Evolutionary conservation across 1,140 invertebrate species (phyloP), one percentile per base, ranked within the genome.

Genomic region (Bombyx mandarina): DNA sequence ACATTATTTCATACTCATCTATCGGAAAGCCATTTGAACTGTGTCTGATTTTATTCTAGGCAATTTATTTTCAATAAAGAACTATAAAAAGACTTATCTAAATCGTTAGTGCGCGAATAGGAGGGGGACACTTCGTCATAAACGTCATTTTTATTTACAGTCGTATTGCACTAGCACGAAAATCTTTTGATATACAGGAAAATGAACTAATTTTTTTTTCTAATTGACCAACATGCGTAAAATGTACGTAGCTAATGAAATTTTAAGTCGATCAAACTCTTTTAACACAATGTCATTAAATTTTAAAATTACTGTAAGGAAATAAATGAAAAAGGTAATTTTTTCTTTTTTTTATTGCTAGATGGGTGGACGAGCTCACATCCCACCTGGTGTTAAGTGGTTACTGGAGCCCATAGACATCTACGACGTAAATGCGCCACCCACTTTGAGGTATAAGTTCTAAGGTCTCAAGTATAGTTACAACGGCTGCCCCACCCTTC

Each of bases 1-100:
- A 76, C 79, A 82, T 83, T 86, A 86, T 86, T 86, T 86, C 82
- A 86, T 83, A 86, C 75, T 76, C 76, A 86, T 82, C 79, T 83
- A 86, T 86, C 83, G 83, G 80, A 84, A 86, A 86, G 76, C 81
- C 81, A 80, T 86, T 84, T 62, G 65, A 65, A 83, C 71, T 79
- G 74, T 70, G 78, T 82, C 76, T 82, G 79, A 85, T 84, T 86
- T 83, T 86, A 86, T 86, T 86, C 83, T 86, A 79, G 76, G 83
- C 83, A 86, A 86, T 86, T 86, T 86, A 86, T 84, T 86, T 86
- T 86, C 83, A 86, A 86, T 86, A 86, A 86, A 86, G 83, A 84
- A 86, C 83, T 86, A 86, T 86, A 86, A 86, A 86, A 84, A 83
- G 81, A 84, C 81, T 86, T 86, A 86, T 86, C 83, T 86, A 84